A percentile compares a stretch with the other conserved stretches of the same genome.
Conservation (phyloP, 2,888 invertebrate species). For the Podotricha telesiphe region DNA sequence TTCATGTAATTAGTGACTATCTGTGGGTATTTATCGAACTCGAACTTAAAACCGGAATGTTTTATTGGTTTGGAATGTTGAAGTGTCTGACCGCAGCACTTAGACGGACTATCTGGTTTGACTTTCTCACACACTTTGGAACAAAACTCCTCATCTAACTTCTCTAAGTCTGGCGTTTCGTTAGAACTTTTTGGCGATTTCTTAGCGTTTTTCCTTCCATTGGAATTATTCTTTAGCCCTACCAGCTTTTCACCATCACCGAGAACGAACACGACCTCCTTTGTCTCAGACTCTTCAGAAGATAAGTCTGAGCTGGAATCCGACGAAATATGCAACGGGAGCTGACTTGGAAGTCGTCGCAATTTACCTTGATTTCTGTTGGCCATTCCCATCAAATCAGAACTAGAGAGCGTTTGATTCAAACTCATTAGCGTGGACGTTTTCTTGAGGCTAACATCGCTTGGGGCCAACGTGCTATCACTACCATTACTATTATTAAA, state of each 20-base stretch:
- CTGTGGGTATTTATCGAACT: constrained; percentile 89
- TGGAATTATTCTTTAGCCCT: constrained; percentile 84
- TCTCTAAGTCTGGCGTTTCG: constrained; percentile 55
- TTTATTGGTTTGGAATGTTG: constrained; percentile 85
- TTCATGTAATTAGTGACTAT: constrained; percentile 90
- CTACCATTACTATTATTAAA: constrained; percentile 58
- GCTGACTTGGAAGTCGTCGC: constrained; percentile 64
- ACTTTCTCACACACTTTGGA: constrained; percentile 55
- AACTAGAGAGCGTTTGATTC: constrained; percentile 71
- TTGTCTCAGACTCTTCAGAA: constrained; percentile 60
- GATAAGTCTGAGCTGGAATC: constrained; percentile 70
- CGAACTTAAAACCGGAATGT: constrained; percentile 89
- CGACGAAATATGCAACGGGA: constrained; percentile 60
- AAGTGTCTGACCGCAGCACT: constrained; percentile 78
- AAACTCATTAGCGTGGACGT: constrained; percentile 68
- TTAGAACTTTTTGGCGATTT: constrained; percentile 65
- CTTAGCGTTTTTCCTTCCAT: constrained; percentile 70
- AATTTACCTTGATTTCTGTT: constrained; percentile 57
- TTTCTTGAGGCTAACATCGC: constrained; percentile 64
- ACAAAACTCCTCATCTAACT: constrained; percentile 52
- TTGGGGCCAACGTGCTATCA: constrained; percentile 62
- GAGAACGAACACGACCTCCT: constrained; percentile 87
- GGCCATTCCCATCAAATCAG: constrained; percentile 53
- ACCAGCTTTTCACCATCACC: constrained; percentile 88
- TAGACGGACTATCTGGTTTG: constrained; percentile 65